phyloP scores from a whole-genome alignment of 2,113 vertebrate genomes.

The Dicerorhinus sumatrensis region DNA sequence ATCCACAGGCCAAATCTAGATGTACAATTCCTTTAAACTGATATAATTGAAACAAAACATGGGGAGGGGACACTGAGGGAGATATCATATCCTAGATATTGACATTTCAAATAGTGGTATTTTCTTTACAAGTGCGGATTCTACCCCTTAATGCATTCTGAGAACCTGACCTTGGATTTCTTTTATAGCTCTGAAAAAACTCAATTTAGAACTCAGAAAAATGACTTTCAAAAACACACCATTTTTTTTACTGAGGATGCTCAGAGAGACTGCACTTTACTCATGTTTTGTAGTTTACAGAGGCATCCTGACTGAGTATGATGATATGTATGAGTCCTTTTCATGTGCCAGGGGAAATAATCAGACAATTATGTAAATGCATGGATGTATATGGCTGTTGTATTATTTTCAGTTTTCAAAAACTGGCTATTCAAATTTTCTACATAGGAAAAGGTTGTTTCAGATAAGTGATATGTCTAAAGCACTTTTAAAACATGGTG shows the following conservation, averaged over 20 bases:
- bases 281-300: neutral
- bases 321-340: neutral
- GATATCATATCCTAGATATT: slow-evolving; percentile 10
- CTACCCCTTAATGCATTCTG: slow-evolving; percentile 6
- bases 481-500: neutral
- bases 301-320: neutral
- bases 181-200: slow-evolving; percentile 54
- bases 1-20: neutral
- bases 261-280: neutral
- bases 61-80: neutral
- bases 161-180: slow-evolving; percentile 31
- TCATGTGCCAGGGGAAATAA: slow-evolving; percentile 23
- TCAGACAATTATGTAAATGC: slow-evolving; percentile 1
- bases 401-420: slow-evolving; percentile 55
- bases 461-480: slow-evolving; percentile 29
- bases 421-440: slow-evolving; percentile 24
- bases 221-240: neutral
- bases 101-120: neutral
- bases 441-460: slow-evolving; percentile 50
- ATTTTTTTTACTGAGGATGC: neutral
- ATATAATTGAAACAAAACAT: neutral
- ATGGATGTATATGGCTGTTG: neutral
- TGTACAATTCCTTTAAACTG: neutral
- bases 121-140: slow-evolving; percentile 3
- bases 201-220: slow-evolving; percentile 30